Evolutionary conservation across 2,888 invertebrate genomes (phyloP).

Genomic region (Melinaea marsaeus): DNA sequence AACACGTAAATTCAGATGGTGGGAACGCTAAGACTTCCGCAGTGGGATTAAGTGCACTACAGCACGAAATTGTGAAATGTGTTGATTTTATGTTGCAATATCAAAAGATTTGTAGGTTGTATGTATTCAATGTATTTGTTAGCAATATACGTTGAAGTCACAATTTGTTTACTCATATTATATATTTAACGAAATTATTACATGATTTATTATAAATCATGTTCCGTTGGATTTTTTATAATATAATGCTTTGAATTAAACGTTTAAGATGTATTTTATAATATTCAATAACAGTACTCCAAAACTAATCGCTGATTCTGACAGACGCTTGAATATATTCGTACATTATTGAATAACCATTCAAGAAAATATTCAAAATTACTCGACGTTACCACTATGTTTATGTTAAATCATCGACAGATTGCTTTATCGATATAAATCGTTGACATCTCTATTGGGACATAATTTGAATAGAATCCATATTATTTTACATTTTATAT

Average conservation of each 20-base stretch:
- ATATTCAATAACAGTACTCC: conserved; percentile 17
- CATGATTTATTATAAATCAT: too few relatives aligned
- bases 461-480: conserved; percentile 26
- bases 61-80: conserved; percentile 27
- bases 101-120: neutral
- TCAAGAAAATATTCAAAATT: conserved; percentile 34
- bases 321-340: conserved; percentile 34
- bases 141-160: neutral
- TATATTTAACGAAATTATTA: too few relatives aligned
- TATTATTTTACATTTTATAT: conserved; percentile 23
- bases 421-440: conserved; percentile 34
- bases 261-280: conserved; percentile 9
- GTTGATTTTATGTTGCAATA: conserved; percentile 15
- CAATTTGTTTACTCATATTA: too few relatives aligned
- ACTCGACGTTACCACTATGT: conserved; percentile 39
- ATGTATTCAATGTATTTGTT: neutral
- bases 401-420: conserved; percentile 36
- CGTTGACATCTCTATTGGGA: conserved; percentile 34
- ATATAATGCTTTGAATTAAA: neutral
- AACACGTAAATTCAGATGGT: conserved; percentile 48
- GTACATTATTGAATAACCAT: conserved; percentile 22
- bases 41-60: conserved; percentile 34
- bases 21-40: conserved; percentile 41
- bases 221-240: neutral
- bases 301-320: conserved; percentile 18